A percentile compares a stretch with the other conserved stretches of the same genome.
Evolutionary conservation across 2,888 invertebrate species (phyloP).

Genomic region (Drosophila infuscata): DNA sequence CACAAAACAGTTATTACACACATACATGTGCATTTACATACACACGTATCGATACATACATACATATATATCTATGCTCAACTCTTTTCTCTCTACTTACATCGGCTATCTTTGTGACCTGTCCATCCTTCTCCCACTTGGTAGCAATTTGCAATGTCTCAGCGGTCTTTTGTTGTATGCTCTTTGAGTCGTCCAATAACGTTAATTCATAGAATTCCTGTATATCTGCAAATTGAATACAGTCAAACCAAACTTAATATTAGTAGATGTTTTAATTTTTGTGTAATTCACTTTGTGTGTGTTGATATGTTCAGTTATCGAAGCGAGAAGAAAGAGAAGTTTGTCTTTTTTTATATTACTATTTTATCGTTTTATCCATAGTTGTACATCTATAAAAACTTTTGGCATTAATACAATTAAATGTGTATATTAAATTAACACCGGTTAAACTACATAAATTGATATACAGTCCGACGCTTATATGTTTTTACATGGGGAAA

Average conservation of each 20-base stretch:
- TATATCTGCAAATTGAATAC: conserved; percentile 92
- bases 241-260: neutral
- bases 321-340: neutral
- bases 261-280: neutral
- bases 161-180: conserved; percentile 97
- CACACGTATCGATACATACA: neutral
- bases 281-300: neutral
- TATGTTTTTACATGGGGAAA: too few species aligned
- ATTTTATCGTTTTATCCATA: neutral
- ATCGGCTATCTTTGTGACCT: conserved; percentile 84
- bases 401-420: neutral
- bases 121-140: conserved; percentile 92
- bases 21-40: neutral
- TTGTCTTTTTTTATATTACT: neutral
- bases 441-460: neutral
- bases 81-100: conserved; percentile 72
- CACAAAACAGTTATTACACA: conserved; percentile 2
- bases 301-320: neutral
- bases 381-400: too few species aligned
- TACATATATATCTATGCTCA: neutral
- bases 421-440: neutral
- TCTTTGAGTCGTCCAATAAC: conserved; percentile 97
- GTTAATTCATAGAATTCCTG: conserved; percentile 99
- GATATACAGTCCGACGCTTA: neutral
- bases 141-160: conserved; percentile 98